Percentiles rank a stretch among this genome's conserved stretches.
Evolutionary conservation across 1,140 invertebrate species (phyloP).

Genomic region (Lordiphosa stackelbergi): DNA sequence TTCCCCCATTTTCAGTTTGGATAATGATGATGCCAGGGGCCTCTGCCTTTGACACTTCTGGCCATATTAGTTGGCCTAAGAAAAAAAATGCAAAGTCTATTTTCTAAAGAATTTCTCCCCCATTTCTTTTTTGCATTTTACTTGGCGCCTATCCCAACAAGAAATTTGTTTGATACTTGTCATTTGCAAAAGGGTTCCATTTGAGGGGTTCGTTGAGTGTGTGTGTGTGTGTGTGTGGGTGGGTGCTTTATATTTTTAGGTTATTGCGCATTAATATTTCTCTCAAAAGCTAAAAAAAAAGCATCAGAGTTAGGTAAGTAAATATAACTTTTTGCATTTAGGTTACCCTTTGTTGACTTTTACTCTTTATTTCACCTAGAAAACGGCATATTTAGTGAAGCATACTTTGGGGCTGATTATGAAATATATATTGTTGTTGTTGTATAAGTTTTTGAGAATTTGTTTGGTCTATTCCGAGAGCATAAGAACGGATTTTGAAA

Average conservation of each 20-base stretch:
- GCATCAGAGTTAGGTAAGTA: too few species aligned
- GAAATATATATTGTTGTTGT: too few species aligned
- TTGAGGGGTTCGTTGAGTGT: slow-evolving; percentile 7
- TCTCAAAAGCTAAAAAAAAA: slow-evolving; percentile 13
- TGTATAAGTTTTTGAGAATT: too few species aligned
- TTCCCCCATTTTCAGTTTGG: slow-evolving; percentile 42
- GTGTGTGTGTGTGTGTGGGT: not conserved
- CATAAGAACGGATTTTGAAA: too few species aligned
- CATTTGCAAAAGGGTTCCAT: slow-evolving; percentile 5
- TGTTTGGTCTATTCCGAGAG: too few species aligned
- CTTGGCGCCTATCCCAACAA: slow-evolving; percentile 41
- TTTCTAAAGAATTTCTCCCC: slow-evolving; percentile 61
- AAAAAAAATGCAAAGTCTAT: slow-evolving; percentile 34
- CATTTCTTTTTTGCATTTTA: slow-evolving; percentile 25
- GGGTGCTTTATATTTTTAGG: slow-evolving; percentile 19
- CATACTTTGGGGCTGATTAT: too few species aligned
- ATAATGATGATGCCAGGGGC: slow-evolving; percentile 26
- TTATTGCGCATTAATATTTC: slow-evolving; percentile 46
- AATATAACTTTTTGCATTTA: too few species aligned
- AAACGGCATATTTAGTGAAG: too few species aligned
- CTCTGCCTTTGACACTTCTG: slow-evolving; percentile 64
- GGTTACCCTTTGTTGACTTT: too few species aligned
- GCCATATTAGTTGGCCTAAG: slow-evolving; percentile 52
- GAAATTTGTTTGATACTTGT: slow-evolving; percentile 34
- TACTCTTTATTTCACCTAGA: too few species aligned